Base-by-base conservation (phyloP, 2,797 vertebrate species). In the Odontamblyopus rebecca region DNA sequence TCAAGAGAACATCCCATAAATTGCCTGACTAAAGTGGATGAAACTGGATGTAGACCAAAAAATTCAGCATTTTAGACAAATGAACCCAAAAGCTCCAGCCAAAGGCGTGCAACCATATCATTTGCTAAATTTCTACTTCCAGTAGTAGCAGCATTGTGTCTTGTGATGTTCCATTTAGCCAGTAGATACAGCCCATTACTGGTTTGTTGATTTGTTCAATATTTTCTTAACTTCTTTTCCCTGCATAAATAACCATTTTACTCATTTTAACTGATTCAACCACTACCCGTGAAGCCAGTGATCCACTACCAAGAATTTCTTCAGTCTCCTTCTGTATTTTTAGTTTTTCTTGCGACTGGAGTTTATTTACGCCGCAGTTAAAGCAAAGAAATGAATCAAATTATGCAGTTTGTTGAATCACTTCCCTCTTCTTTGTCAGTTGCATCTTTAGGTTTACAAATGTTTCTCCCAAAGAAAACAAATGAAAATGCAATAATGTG, bases 1-100 rank as follows among this genome's bases (percentile, higher is more conserved):
- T 67, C 41, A 0, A 77, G 5, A 50, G n/a, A 72, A 29, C 61
- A 6, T 69, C 12, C 35, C 61, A 86, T 86, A 84, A 88, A 85
- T 82, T 48, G 48, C 82, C 53, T 67, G 75, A 78, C 64, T 75
- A 80, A 90, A 89, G 87, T 89, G 85, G 88, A 89, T 89, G 78
- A 89, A 88, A 86, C 84, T 88, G 77, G 88, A 89, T 26, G 48
- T 30, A 54, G 61, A 76, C 87, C 87, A 85, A 84, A 81, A 65
- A 68, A 54, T 48, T 32, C 38, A 72, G 78, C 82, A 82, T 86
- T 89, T 91, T 74, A 89, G 73, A 84, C 78, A 87, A 90, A 89
- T 88, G 73, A 85, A 88, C 81, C 70, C 27, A 75, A 82, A 86
- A 85, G 48, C 30, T n/a, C 15, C 64, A 83, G 82, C 84, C 84